phyloP scores from a whole-genome alignment of 2,888 invertebrate species.

The Molorchus minor region DNA sequence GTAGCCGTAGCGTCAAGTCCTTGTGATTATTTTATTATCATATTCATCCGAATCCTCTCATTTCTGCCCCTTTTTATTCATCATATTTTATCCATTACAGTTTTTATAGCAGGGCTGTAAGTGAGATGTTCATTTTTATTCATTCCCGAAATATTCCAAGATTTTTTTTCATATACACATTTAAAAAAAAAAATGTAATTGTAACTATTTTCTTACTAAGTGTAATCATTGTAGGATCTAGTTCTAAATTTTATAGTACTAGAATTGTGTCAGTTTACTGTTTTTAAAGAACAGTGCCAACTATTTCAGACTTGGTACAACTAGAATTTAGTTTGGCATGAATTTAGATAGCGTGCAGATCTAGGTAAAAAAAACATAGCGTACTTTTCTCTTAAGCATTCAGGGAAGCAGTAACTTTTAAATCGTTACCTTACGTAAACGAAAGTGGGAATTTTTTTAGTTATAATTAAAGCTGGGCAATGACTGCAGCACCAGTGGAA shows the following conservation, averaged over 20 bases:
- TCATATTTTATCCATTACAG: slow-evolving; percentile 30
- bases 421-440: too few species aligned
- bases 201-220: slow-evolving; percentile 39
- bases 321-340: slow-evolving; percentile 10
- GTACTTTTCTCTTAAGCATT: slow-evolving; percentile 16
- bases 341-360: slow-evolving; percentile 11
- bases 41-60: neutral
- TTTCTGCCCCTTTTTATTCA: slow-evolving; percentile 6
- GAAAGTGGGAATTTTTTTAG: too few species aligned
- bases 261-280: slow-evolving; percentile 15
- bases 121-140: slow-evolving; percentile 19
- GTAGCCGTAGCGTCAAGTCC: slow-evolving; percentile 23
- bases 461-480: too few species aligned
- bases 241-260: slow-evolving; percentile 12
- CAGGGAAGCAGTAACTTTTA: slow-evolving; percentile 10
- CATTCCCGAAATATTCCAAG: slow-evolving; percentile 40
- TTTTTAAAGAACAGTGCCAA: slow-evolving; percentile 37
- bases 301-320: slow-evolving; percentile 13
- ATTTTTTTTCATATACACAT: slow-evolving; percentile 29
- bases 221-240: slow-evolving; percentile 28
- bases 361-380: slow-evolving; percentile 18
- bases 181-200: slow-evolving; percentile 35
- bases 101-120: slow-evolving; percentile 16
- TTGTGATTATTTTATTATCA: slow-evolving; percentile 15
- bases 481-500: too few species aligned